Evolutionary conservation across 2,888 invertebrate genomes (phyloP), one percentile per base, ranked within the genome.

Genomic region (Lasioglossum lativentre): DNA sequence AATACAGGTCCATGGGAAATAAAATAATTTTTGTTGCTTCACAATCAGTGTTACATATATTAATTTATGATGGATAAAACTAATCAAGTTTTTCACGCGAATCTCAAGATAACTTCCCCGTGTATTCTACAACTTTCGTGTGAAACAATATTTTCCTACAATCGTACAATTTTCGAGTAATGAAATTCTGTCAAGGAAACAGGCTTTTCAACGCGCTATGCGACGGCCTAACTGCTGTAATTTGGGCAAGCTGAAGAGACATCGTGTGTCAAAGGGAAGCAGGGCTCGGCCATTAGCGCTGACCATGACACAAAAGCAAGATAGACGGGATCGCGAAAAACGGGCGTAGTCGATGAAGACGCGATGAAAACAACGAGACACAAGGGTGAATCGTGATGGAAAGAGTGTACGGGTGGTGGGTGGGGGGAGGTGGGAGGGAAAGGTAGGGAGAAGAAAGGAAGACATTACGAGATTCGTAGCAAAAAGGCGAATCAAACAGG

Each of bases 401-500:
- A 78, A 40, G 30, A 47, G 12, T 19, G 45, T 38, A 19, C 42
- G n/a, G n/a, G n/a, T n/a, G n/a, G n/a, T n/a, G n/a, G n/a, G 34
- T 34, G 34, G 3, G 4, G 56, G 19, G 3, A 19, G 16, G 14
- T n/a, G 70, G 16, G n/a, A 16, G 63, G 4, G 38, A 42, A 73
- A 34, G 42, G n/a, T 16, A 30, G 38, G 68, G n/a, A 47, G 86
- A 79, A 81, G 80, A 86, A 86, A 83, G 78, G 82, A 75, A 78
- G 86, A 86, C 88, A 88, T 91, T 89, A 90, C 83, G 81, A 71
- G 82, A 71, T 77, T 75, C 73, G 70, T 5, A 88, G 85, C 85
- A 89, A 90, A 90, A 90, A 90, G 84, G 88, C 87, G 91, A 90
- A 88, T 88, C 90, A 89, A 90, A 86, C 86, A 83, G 87, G 87